Percentiles rank a stretch among this genome's conserved stretches.
phyloP scores from a whole-genome alignment of 2,797 vertebrate species.

The Psittacula echo region DNA sequence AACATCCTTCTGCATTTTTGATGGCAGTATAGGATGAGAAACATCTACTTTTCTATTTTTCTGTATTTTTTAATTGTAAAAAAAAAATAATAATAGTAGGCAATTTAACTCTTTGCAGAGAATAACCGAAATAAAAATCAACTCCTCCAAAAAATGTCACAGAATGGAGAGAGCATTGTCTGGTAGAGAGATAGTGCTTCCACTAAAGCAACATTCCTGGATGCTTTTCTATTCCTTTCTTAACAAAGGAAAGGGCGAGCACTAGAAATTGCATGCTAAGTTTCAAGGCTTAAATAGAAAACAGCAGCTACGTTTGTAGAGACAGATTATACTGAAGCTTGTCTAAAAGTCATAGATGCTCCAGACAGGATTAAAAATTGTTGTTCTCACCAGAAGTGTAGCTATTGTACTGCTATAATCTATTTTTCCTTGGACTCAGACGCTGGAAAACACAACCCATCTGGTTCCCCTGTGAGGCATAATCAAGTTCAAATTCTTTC shows the following conservation, averaged over 20 bases:
- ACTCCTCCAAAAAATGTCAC: background rate
- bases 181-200: background rate
- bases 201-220: background rate
- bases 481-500: background rate
- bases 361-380: background rate
- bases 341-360: background rate
- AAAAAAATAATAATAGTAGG: background rate
- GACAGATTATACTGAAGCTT: background rate
- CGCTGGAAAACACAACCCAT: background rate
- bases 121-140: background rate
- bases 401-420: background rate
- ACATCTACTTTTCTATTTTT: background rate
- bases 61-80: background rate
- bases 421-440: background rate
- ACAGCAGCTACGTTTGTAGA: background rate
- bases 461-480: background rate
- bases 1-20: constrained; percentile 4
- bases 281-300: background rate
- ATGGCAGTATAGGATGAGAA: background rate
- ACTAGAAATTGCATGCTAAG: background rate
- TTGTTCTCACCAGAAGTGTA: background rate
- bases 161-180: background rate
- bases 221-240: background rate
- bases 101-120: background rate
- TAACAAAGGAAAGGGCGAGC: background rate